Evolutionary conservation across 2,113 vertebrate genomes (phyloP).

Genomic region (Crotophaga sulcirostris): DNA sequence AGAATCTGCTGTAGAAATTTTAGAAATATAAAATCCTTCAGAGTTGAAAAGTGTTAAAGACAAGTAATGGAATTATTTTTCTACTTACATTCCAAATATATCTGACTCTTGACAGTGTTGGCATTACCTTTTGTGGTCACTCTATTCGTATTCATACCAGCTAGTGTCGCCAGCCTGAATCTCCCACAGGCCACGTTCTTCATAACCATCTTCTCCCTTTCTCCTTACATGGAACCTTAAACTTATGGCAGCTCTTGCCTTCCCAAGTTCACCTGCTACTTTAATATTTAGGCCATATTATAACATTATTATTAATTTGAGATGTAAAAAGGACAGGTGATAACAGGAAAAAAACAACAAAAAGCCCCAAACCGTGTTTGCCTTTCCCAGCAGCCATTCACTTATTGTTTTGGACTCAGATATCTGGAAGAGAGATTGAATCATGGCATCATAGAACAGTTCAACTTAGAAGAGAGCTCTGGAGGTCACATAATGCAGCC

Average conservation of each 20-base stretch:
- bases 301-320: neutral
- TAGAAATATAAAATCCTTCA: neutral
- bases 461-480: neutral
- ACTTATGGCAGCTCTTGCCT: neutral
- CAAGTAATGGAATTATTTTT: neutral
- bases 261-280: neutral
- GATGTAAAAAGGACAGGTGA: neutral
- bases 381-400: neutral
- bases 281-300: neutral
- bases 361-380: neutral
- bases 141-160: neutral
- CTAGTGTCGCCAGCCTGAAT: neutral
- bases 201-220: neutral
- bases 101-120: neutral
- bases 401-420: neutral
- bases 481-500: neutral
- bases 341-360: neutral
- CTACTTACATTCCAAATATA: neutral
- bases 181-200: neutral
- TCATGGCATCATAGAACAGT: accelerated
- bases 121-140: neutral
- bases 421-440: neutral
- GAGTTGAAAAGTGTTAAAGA: neutral
- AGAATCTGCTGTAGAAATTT: neutral
- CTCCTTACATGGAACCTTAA: neutral